Base-by-base conservation (phyloP, 2,113 vertebrate species). In the Mionectes macconnelli region DNA sequence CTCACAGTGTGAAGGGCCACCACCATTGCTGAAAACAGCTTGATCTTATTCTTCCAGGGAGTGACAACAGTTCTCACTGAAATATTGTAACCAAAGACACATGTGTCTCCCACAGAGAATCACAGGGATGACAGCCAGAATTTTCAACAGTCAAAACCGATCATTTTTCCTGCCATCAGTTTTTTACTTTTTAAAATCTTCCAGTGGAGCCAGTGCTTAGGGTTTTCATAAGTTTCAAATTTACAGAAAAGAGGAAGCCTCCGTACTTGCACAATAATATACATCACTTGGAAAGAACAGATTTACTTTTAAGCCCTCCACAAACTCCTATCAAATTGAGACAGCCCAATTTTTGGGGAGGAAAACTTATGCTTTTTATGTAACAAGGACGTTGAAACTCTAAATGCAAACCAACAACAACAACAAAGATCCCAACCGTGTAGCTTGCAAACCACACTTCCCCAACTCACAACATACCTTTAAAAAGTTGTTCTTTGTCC, bases 401-500 rank as follows among this genome's bases (percentile, higher is more conserved):
- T 60, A 37, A 47, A 44, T 37, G 30, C 6, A 22, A 64, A 69
- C 12, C 23, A 66, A 63, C 12, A 55, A 27, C 30, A 64, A 57
- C 10, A 60, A 63, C 39, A 63, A 63, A 2, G 1, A 44, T 59
- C 28, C 14, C 23, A 45, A n/a, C 27, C 12, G 12, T 23, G 18
- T 52, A 70, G 79, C 35, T 19, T 82, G 81, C 78, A 93, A 53
- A 22, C 52, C 39, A 24, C 30, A 39, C 53, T 76, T 40, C 22
- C 8, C 31, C 39, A 44, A 12, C 3, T 53, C 39, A 59, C 33
- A 57, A 78, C 21, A 69, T 81, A 98, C 99, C 98, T 98, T 96
- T 92, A 69, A 98, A 90, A 74, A 98, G 91, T n/a, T 97, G 88
- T 83, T 98, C 98, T 84, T 98, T 87, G 27, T 97, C 96, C 64